Percentiles rank a stretch among this genome's conserved stretches.
Conservation (phyloP, 1,140 invertebrate species). For the Varroa destructor region DNA sequence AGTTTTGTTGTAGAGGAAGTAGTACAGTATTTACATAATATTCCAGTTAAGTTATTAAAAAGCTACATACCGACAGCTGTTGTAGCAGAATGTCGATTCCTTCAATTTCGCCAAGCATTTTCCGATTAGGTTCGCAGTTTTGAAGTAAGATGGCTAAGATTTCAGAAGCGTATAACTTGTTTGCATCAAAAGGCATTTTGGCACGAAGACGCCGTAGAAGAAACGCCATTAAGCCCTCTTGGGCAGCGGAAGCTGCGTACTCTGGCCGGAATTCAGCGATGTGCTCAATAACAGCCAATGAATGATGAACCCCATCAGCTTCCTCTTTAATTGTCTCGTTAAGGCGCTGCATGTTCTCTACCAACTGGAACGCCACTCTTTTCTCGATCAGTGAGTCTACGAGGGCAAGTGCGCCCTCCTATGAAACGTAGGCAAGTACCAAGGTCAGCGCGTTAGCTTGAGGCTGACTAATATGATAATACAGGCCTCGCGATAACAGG, state of each 20-base stretch:
- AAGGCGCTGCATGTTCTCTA: slow-evolving; percentile 42
- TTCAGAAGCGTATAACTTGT: slow-evolving; percentile 91
- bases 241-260: slow-evolving; percentile 60
- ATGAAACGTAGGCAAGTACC: neutral
- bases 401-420: slow-evolving; percentile 43
- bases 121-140: slow-evolving; percentile 55
- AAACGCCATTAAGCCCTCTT: slow-evolving; percentile 80
- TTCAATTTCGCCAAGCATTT: slow-evolving; percentile 73
- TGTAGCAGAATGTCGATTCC: slow-evolving; percentile 92
- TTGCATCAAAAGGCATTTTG: slow-evolving; percentile 78
- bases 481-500: neutral
- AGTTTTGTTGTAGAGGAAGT: no score
- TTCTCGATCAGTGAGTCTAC: slow-evolving; percentile 44
- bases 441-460: neutral
- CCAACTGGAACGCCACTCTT: slow-evolving; percentile 54
- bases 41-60: slow-evolving; percentile 19
- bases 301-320: slow-evolving; percentile 88
- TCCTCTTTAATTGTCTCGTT: slow-evolving; percentile 91
- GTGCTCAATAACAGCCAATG: slow-evolving; percentile 52
- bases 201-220: slow-evolving; percentile 69
- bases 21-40: neutral
- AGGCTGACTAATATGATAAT: neutral
- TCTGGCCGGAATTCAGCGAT: slow-evolving; percentile 66
- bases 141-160: slow-evolving; percentile 89
- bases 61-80: slow-evolving; percentile 65